Percentiles rank a stretch among this genome's conserved stretches.
Conservation (phyloP, 1,140 invertebrate genomes). For the Bombus superbus region DNA sequence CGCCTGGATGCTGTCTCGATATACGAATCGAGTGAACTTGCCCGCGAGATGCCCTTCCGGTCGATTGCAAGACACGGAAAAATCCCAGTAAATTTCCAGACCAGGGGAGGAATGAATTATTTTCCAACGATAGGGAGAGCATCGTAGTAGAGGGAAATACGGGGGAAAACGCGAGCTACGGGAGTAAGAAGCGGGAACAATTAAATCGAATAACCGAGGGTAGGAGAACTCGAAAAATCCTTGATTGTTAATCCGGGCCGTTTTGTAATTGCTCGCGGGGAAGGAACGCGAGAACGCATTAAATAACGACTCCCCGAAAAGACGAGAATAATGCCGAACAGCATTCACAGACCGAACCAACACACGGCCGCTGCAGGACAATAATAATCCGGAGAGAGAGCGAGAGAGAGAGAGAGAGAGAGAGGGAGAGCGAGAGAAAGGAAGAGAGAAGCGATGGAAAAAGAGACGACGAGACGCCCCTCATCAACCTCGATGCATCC, state of each 20-base stretch:
- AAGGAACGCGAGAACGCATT: not conserved
- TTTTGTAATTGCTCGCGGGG: constrained; percentile 29
- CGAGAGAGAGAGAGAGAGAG: too few relatives aligned
- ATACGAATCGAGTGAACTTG: not conserved
- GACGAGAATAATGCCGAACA: constrained; percentile 14
- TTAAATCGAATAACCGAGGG: not conserved
- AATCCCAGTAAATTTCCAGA: not conserved
- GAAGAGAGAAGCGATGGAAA: not conserved
- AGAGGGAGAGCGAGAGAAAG: too few relatives aligned
- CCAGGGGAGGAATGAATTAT: constrained; percentile 1
- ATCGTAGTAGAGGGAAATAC: too few relatives aligned
- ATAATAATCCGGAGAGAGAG: constrained; percentile 18
- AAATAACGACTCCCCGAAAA: constrained; percentile 29
- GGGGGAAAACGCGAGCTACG: too few relatives aligned
- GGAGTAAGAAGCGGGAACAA: not conserved
- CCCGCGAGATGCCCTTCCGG: not conserved
- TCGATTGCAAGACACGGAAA: not conserved
- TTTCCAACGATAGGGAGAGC: not conserved
- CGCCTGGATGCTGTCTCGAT: constrained; percentile 11
- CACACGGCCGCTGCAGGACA: not conserved
- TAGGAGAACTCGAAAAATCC: not conserved
- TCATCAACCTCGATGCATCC: constrained; percentile 57
- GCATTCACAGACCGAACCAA: constrained; percentile 1
- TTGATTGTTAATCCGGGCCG: constrained; percentile 6
- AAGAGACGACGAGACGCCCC: constrained; percentile 28